Conservation (phyloP, 1,140 invertebrate genomes). For the Megathymus violae region DNA sequence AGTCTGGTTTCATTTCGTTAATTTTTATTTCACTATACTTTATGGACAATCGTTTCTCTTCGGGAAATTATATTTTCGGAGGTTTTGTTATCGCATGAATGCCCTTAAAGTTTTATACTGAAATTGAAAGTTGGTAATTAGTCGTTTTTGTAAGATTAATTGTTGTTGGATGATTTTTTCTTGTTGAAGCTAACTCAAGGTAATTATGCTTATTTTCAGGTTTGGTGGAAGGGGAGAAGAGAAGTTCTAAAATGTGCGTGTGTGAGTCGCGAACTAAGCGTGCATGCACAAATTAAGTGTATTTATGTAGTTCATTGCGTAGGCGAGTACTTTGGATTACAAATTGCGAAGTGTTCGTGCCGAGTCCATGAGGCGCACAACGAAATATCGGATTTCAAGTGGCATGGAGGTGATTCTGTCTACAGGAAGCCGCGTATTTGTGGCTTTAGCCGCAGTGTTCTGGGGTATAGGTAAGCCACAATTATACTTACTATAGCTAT, state of each 20-base stretch:
- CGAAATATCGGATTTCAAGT: slow-evolving; percentile 52
- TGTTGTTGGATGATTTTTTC: not conserved
- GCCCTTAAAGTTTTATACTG: slow-evolving; percentile 14
- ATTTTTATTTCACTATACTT: too few species aligned
- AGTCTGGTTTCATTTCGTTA: too few species aligned
- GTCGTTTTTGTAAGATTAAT: slow-evolving; percentile 27
- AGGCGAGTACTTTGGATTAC: slow-evolving; percentile 26
- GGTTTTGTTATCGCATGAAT: slow-evolving; percentile 8
- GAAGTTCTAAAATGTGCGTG: slow-evolving; percentile 53
- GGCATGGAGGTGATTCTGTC: slow-evolving; percentile 71
- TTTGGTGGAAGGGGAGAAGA: slow-evolving; percentile 37
- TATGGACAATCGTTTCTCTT: not conserved
- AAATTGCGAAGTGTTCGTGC: slow-evolving; percentile 42
- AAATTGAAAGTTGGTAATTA: slow-evolving; percentile 24
- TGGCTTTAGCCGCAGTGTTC: slow-evolving; percentile 70
- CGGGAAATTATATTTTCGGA: slow-evolving; percentile 10
- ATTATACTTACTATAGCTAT: not conserved
- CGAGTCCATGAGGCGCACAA: slow-evolving; percentile 44
- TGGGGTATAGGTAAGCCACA: slow-evolving; percentile 72
- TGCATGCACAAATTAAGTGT: not conserved
- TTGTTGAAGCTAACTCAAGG: slow-evolving; percentile 8
- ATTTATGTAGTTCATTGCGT: slow-evolving; percentile 14
- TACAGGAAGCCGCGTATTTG: slow-evolving; percentile 68
- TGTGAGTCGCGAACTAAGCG: slow-evolving; percentile 60
- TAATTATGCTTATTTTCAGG: slow-evolving; percentile 46